Evolutionary conservation across 1,140 invertebrate genomes (phyloP), one percentile per base, ranked within the genome.

Genomic region (Drosophila pallidifrons): DNA sequence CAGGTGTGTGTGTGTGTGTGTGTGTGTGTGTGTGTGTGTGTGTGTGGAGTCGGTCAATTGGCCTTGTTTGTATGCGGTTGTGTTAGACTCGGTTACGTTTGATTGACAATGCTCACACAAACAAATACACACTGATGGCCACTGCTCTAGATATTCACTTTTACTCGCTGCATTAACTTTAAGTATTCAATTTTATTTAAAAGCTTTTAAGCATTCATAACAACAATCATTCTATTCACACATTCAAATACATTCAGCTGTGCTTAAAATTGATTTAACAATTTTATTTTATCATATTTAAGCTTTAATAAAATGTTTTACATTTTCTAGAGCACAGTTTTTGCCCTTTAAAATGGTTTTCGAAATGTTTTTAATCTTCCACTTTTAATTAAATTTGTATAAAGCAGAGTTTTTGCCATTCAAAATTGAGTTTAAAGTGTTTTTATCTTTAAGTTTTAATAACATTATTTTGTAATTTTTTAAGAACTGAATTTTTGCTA

Each of bases 81-180:
- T 54, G 28, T 54, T 54, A 54, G 28, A 54, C n/a, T 54, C 7
- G 51, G 51, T 54, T 54, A 35, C 51, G n/a, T 54, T 54, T 54
- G 51, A 54, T 54, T 52, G 49, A 52, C 49, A 52, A 52, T 25
- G 30, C 25, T 52, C 25, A 5, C 49, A 30, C 52, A 35, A 30
- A 35, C 45, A 47, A 5, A 16, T 15, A 47, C 49, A 52, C 15
- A 47, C 45, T 8, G 25, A n/a, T 52, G n/a, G 10, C 3, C 47
- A 25, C 28, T 30, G 13, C 11, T n/a, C 5, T 52, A n/a, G 7
- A 52, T 54, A 54, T 32, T 54, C 51, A 35, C 28, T 54, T 54
- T 15, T 13, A 15, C 47, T 28, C 20, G 16, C 16, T 35, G 30
- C 51, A 54, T 15, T 54, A n/a, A 15, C 28, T 54, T 32, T 30